phyloP scores from a whole-genome alignment of 2,797 vertebrate genomes.

The Muscicapa comitata region DNA sequence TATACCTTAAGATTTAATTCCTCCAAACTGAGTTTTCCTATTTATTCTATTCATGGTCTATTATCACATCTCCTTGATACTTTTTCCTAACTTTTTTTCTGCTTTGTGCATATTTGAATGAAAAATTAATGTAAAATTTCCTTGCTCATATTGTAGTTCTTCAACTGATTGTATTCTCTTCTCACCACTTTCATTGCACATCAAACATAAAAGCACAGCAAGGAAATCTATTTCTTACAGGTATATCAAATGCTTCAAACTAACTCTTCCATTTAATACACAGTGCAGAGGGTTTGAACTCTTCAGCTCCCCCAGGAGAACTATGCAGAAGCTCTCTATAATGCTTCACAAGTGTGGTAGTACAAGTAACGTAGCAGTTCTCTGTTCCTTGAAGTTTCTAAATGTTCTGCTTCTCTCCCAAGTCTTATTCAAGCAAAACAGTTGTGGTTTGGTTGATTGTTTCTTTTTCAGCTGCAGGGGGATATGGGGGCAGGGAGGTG shows the following conservation, averaged over 20 bases:
- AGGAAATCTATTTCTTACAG: background rate
- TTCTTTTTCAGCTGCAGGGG: background rate
- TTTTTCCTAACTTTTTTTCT: background rate
- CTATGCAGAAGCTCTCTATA: background rate
- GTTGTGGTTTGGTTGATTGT: background rate
- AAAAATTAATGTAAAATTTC: background rate
- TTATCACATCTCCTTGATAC: background rate
- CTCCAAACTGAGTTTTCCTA: background rate
- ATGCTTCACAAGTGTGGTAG: background rate
- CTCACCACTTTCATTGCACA: background rate
- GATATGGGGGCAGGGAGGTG: rapidly evolving
- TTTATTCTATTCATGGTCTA: background rate
- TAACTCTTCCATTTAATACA: background rate
- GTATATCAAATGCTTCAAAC: background rate
- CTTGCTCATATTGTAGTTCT: background rate
- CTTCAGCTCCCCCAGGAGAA: background rate
- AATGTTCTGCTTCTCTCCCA: background rate
- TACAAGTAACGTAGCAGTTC: background rate
- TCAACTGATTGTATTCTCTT: background rate
- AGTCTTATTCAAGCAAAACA: background rate
- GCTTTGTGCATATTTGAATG: background rate
- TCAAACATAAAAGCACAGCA: background rate
- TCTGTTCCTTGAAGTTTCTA: background rate
- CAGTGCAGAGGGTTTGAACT: background rate
- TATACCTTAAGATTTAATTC: background rate